Conservation (phyloP, 2,888 invertebrate genomes). For the Drosophila neutralis region DNA sequence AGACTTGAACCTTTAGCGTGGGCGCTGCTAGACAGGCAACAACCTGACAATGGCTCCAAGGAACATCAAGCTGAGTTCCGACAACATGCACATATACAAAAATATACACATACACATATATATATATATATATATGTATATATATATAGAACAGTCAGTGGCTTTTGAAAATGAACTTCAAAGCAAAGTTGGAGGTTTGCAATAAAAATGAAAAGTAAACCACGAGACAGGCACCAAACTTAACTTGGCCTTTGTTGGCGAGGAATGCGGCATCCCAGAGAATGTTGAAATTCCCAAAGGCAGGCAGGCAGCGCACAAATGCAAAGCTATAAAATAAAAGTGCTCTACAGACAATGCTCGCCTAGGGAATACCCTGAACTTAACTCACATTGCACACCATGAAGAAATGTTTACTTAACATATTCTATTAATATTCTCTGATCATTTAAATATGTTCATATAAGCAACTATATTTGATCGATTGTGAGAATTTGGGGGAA, state of each 20-base stretch:
- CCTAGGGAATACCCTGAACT: neutral
- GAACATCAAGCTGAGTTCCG: conserved; percentile 14
- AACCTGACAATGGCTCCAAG: conserved; percentile 70
- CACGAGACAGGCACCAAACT: conserved; percentile 39
- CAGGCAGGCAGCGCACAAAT: conserved; percentile 12
- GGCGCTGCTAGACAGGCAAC: conserved; percentile 69
- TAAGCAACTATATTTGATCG: neutral
- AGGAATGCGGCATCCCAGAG: conserved; percentile 23
- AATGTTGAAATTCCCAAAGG: conserved; percentile 38
- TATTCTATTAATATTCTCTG: neutral
- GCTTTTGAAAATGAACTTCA: conserved; percentile 61
- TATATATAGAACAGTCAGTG: conserved; percentile 1
- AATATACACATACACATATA: neutral
- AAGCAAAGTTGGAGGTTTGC: conserved; percentile 38
- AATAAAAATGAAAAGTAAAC: conserved; percentile 65
- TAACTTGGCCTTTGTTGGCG: conserved; percentile 56
- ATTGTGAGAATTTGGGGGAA: neutral
- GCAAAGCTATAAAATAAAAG: conserved; percentile 1
- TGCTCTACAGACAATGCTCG: neutral
- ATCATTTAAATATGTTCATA: neutral
- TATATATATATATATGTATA: neutral
- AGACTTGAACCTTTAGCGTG: conserved; percentile 43
- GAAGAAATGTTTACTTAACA: neutral
- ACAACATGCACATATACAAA: neutral
- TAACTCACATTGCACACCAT: no score